A percentile compares a stretch with the other conserved stretches of the same genome.
phyloP scores from a whole-genome alignment of 2,797 vertebrate genomes.

The Mus caroli region DNA sequence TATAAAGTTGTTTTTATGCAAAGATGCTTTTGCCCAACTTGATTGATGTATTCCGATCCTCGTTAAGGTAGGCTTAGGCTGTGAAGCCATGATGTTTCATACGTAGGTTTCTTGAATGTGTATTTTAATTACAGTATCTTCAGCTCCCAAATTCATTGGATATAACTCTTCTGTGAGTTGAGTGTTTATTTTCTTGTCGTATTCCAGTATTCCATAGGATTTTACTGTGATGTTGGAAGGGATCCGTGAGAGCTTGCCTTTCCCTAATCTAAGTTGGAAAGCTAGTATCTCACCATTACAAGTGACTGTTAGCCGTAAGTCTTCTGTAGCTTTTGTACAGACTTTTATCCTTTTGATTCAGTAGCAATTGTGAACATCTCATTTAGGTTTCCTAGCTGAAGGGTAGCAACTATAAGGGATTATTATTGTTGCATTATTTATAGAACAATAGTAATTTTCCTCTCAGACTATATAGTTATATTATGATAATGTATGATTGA shows the following conservation, averaged over 20 bases:
- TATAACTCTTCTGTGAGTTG: neutral
- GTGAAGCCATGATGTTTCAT: neutral
- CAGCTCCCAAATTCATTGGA: neutral
- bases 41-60: neutral
- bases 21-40: neutral
- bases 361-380: neutral
- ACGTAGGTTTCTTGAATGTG: neutral
- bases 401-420: neutral
- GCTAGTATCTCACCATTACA: neutral
- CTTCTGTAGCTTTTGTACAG: slow-evolving; percentile 42
- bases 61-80: neutral
- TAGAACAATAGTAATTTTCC: slow-evolving; percentile 4
- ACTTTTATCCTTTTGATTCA: slow-evolving; percentile 19
- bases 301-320: neutral
- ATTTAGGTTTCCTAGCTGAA: neutral
- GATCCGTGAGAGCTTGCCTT: neutral
- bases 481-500: neutral
- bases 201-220: neutral
- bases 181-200: neutral
- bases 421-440: neutral
- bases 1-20: neutral
- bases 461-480: neutral
- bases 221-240: neutral
- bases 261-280: neutral
- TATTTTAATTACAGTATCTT: neutral